These are phyloP conservation scores for Hyles euphorbiae DNA, from an alignment of 1,140 invertebrate species.

Conservation along the genomic window DNA sequence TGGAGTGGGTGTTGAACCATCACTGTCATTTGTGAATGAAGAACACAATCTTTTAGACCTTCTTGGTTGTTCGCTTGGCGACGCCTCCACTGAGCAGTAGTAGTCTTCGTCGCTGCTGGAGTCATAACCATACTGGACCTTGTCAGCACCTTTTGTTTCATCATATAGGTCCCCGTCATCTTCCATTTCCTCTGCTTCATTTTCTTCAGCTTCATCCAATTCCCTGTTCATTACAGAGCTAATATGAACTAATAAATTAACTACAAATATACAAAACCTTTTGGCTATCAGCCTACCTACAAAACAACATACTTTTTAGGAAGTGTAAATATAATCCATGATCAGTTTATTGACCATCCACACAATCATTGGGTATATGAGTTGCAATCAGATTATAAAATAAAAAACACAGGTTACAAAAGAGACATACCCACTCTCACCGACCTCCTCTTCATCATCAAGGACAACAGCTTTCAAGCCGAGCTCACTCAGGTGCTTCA, in stretches of 20 bases:
- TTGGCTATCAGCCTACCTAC: no score
- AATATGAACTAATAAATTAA: no score
- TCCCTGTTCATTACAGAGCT: constrained; percentile 6
- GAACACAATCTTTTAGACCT: constrained; percentile 37
- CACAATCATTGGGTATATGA: no score
- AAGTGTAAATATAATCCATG: background rate
- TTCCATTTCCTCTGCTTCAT: constrained; percentile 27
- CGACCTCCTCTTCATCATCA: constrained; percentile 42
- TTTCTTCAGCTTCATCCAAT: constrained; percentile 29
- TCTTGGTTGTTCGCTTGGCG: constrained; percentile 27
- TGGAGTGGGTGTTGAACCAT: constrained; percentile 27
- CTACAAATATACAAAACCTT: no score
- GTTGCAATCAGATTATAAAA: no score
- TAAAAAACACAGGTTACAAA: no score
- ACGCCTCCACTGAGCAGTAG: constrained; percentile 28
- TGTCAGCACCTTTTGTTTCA: constrained; percentile 44
- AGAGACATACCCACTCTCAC: constrained; percentile 18
- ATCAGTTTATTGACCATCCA: no score
- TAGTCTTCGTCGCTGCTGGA: constrained; percentile 48
- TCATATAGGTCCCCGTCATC: constrained; percentile 61
- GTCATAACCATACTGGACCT: constrained; percentile 50
- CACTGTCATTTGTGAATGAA: constrained; percentile 35
- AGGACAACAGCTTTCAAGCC: constrained; percentile 64
- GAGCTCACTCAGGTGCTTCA: constrained; percentile 76
- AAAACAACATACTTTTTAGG: background rate